These are phyloP conservation scores for Centropyge bicolor DNA, from an alignment of 2,797 vertebrate species.

Conservation along the genomic window DNA sequence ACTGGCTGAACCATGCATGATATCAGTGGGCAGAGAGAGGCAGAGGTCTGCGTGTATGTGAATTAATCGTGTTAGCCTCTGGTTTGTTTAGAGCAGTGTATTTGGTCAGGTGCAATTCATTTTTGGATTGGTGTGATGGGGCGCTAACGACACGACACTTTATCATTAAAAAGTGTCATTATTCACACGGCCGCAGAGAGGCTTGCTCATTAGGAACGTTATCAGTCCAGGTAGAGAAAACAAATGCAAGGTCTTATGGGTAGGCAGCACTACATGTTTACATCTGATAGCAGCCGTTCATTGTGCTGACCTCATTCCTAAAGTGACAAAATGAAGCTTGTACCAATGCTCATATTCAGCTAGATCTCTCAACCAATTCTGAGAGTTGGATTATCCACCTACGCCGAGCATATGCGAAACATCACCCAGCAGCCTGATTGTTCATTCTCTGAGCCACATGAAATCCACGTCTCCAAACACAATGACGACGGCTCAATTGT, in stretches of 20 bases:
- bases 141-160: not conserved
- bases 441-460: not conserved
- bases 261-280: not conserved
- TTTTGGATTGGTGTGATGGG: not conserved
- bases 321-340: not conserved
- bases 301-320: not conserved
- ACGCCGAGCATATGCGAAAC: not conserved
- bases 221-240: not conserved
- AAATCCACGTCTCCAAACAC: constrained; percentile 12
- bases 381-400: constrained; percentile 17
- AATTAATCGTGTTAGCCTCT: not conserved
- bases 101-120: not conserved
- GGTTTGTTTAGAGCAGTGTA: not conserved
- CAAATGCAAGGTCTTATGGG: not conserved
- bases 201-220: not conserved
- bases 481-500: not conserved
- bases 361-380: not conserved
- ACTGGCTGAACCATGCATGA: constrained; percentile 18
- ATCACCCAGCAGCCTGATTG: constrained; percentile 6
- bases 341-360: not conserved
- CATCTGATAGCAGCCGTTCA: not conserved
- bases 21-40: constrained; percentile 4
- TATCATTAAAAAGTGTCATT: not conserved
- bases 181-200: not conserved
- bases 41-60: not conserved